Percentiles rank a stretch among this genome's conserved stretches.
These are phyloP conservation scores for Xestia xanthographa DNA, from an alignment of 2,888 invertebrate species.

Conservation along the genomic window DNA sequence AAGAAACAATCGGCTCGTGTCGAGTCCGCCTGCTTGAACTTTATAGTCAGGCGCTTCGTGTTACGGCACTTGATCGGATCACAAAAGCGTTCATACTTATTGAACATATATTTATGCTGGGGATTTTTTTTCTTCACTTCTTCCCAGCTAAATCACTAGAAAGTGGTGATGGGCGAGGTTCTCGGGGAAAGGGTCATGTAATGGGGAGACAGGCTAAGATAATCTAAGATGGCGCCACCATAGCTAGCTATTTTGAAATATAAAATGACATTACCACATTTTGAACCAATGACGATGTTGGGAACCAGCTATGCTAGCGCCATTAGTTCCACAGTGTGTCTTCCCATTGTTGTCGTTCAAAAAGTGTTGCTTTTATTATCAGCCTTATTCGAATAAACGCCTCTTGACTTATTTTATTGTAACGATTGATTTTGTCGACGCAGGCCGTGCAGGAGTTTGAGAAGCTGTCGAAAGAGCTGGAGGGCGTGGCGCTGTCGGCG, in stretches of 20 bases:
- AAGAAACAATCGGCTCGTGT: not conserved
- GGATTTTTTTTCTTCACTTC: not conserved
- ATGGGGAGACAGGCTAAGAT: no score
- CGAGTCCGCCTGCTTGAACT: not conserved
- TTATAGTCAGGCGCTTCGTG: not conserved
- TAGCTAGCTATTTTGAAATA: no score
- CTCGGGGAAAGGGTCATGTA: not conserved
- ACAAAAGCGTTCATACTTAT: not conserved
- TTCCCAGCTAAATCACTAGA: not conserved
- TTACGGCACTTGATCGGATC: not conserved
- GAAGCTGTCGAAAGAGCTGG: conserved; percentile 92
- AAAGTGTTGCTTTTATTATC: not conserved
- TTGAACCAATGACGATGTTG: no score
- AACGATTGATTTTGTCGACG: conserved; percentile 22
- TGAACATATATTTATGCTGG: not conserved
- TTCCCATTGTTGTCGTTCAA: not conserved
- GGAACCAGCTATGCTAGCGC: no score
- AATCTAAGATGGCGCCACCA: no score
- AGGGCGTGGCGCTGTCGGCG: conserved; percentile 92
- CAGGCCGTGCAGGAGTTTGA: conserved; percentile 94
- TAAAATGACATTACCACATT: no score
- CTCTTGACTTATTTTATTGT: not conserved
- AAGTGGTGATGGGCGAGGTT: not conserved
- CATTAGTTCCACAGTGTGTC: no score
- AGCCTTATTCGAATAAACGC: not conserved